Evolutionary conservation across 2,888 invertebrate species (phyloP).

Genomic region (Pristionchus mayeri): DNA sequence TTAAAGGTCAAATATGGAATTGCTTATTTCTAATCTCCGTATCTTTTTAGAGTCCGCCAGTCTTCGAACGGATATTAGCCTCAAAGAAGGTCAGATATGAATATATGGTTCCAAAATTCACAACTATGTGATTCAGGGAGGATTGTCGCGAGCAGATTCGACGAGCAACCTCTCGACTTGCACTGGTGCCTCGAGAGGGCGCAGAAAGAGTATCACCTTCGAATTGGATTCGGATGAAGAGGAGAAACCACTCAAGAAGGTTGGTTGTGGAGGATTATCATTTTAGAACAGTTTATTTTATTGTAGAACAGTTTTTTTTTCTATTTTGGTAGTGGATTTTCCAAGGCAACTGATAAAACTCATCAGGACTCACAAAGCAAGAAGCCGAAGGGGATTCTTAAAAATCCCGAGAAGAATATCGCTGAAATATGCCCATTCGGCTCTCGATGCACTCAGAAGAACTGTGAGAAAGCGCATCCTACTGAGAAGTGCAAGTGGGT

Average conservation of each 20-base stretch:
- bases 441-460: neutral
- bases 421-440: neutral
- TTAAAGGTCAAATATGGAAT: neutral
- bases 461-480: neutral
- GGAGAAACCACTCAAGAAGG: no score
- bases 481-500: neutral
- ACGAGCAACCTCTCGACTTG: conserved; percentile 6
- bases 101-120: no score
- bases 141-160: neutral
- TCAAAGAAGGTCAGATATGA: neutral
- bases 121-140: no score
- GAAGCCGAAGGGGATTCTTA: neutral
- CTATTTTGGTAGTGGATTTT: no score
- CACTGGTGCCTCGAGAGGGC: neutral
- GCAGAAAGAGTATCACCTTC: neutral
- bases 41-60: neutral
- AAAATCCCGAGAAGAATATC: neutral
- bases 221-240: neutral
- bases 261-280: no score
- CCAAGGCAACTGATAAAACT: no score
- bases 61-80: neutral
- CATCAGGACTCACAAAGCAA: no score
- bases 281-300: no score
- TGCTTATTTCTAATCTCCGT: no score
- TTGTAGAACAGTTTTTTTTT: no score